A percentile compares a stretch with the other conserved stretches of the same genome.
Evolutionary conservation across 2,113 vertebrate genomes (phyloP).

Genomic region (Rhinopomastus cyanomelas): DNA sequence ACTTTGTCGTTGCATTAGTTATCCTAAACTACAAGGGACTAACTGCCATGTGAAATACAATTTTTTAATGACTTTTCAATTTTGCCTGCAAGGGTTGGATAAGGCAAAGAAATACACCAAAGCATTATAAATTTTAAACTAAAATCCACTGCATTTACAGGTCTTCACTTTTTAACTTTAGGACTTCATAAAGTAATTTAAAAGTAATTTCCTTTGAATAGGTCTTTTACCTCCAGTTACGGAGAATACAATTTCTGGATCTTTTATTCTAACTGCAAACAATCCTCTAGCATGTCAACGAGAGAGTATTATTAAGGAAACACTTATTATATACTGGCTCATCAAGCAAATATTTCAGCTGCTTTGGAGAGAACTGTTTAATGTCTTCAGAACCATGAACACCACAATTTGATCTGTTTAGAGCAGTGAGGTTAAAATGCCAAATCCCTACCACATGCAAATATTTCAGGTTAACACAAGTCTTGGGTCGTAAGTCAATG

Average conservation of each 20-base stretch:
- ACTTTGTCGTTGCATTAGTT: background rate
- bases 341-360: background rate
- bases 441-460: constrained; percentile 9
- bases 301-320: background rate
- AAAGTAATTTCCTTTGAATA: background rate
- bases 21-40: background rate
- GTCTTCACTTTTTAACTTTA: background rate
- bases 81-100: background rate
- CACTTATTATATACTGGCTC: background rate
- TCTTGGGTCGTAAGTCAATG: background rate
- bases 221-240: background rate
- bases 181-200: background rate
- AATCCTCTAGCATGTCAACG: background rate
- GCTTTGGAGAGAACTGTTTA: background rate
- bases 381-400: background rate
- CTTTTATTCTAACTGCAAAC: background rate
- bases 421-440: background rate
- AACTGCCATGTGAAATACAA: constrained; percentile 12
- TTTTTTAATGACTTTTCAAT: background rate
- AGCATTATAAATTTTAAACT: background rate
- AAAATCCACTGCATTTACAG: background rate
- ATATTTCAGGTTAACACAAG: background rate
- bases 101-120: background rate
- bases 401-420: background rate
- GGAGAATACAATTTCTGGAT: background rate